Conservation (phyloP, 2,888 invertebrate genomes). For the Orthosia cruda region DNA sequence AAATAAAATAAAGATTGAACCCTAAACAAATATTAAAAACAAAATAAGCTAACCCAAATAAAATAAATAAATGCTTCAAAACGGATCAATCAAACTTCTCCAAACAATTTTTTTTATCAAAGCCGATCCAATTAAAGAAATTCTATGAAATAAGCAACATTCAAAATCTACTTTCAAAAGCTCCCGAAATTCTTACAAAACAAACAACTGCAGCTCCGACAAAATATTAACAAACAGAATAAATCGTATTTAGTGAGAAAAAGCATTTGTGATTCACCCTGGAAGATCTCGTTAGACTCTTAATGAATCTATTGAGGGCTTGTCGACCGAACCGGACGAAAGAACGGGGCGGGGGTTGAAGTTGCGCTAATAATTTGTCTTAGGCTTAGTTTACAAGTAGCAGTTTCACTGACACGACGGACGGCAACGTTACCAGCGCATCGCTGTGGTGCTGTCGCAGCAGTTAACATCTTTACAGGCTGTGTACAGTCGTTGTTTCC, state of each 20-base stretch:
- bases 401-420: not conserved
- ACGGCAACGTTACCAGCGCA: not conserved
- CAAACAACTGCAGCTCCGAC: conserved; percentile 55
- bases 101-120: conserved; percentile 22
- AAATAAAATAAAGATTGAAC: not conserved
- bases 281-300: conserved; percentile 90
- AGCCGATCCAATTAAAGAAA: conserved; percentile 40
- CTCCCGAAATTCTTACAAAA: conserved; percentile 43
- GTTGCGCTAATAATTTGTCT: conserved; percentile 88
- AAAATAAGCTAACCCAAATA: conserved; percentile 17
- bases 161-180: conserved; percentile 34
- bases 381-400: conserved; percentile 65
- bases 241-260: conserved; percentile 90
- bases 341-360: conserved; percentile 83
- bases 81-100: conserved; percentile 37
- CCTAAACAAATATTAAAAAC: conserved; percentile 12
- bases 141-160: conserved; percentile 40
- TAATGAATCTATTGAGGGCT: conserved; percentile 91
- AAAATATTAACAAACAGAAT: conserved; percentile 85
- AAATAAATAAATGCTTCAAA: conserved; percentile 25
- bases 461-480: not conserved
- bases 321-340: conserved; percentile 86
- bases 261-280: conserved; percentile 89
- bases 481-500: too few relatives aligned
- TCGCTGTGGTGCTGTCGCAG: not conserved